Percentiles rank a stretch among this genome's conserved stretches.
These are phyloP conservation scores for Nycticorax nycticorax DNA, from an alignment of 2,113 vertebrate species.

Conservation along the genomic window DNA sequence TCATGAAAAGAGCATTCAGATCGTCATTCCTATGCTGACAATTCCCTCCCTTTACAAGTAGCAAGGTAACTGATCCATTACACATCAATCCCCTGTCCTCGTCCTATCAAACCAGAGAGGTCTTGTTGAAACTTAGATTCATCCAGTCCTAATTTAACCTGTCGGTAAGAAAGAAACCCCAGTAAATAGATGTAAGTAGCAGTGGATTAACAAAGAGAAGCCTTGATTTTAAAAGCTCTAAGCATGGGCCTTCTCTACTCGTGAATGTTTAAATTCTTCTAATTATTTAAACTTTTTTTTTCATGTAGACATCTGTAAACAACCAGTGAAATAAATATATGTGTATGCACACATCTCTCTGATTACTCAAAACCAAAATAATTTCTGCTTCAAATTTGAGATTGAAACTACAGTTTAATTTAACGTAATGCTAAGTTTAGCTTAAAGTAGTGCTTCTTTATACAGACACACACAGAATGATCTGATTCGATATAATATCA, in stretches of 20 bases:
- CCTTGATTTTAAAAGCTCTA: background rate
- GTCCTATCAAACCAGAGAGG: background rate
- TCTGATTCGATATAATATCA: background rate
- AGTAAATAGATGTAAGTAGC: background rate
- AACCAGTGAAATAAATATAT: background rate
- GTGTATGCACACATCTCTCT: background rate
- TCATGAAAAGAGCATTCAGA: background rate
- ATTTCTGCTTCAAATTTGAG: background rate
- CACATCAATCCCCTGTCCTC: background rate
- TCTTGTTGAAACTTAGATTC: background rate
- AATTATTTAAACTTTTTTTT: background rate
- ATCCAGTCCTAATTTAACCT: background rate
- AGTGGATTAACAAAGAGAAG: background rate
- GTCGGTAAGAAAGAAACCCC: background rate
- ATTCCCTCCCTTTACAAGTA: background rate
- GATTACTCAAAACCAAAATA: background rate
- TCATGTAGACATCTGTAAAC: background rate
- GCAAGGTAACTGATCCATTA: background rate
- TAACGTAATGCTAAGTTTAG: background rate
- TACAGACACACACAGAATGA: background rate
- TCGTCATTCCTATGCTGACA: background rate
- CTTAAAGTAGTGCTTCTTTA: background rate
- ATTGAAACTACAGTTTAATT: background rate
- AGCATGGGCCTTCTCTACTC: background rate
- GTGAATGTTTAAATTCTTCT: background rate